phyloP scores from a whole-genome alignment of 2,797 vertebrate species.

The Aplochiton taeniatus region DNA sequence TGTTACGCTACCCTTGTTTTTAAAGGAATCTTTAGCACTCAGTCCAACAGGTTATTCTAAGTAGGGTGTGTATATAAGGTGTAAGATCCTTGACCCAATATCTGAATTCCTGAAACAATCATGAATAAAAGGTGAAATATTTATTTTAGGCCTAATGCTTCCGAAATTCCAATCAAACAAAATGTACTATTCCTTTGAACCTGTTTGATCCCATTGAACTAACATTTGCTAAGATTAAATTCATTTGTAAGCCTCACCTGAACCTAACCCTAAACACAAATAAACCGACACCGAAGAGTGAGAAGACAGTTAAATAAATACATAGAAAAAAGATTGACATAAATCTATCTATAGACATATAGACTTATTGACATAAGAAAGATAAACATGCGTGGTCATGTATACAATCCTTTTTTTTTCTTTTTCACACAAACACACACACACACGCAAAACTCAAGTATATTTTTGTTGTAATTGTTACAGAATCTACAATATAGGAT shows the following conservation, averaged over 20 bases:
- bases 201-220: not conserved
- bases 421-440: too few species aligned
- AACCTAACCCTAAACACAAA: not conserved
- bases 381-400: not conserved
- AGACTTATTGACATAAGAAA: not conserved
- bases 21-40: too few species aligned
- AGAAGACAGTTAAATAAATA: not conserved
- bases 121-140: too few species aligned
- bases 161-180: not conserved
- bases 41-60: too few species aligned
- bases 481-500: too few species aligned
- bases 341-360: not conserved
- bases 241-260: not conserved
- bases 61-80: too few species aligned
- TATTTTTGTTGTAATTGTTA: too few species aligned
- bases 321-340: not conserved
- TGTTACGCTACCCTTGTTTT: too few species aligned
- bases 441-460: too few species aligned
- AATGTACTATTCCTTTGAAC: not conserved
- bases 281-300: not conserved
- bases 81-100: too few species aligned
- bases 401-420: not conserved
- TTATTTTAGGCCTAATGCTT: too few species aligned
- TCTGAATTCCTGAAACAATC: too few species aligned
- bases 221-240: conserved; percentile 10